Conservation (phyloP, 2,113 vertebrate genomes). For the Echinops telfairi region DNA sequence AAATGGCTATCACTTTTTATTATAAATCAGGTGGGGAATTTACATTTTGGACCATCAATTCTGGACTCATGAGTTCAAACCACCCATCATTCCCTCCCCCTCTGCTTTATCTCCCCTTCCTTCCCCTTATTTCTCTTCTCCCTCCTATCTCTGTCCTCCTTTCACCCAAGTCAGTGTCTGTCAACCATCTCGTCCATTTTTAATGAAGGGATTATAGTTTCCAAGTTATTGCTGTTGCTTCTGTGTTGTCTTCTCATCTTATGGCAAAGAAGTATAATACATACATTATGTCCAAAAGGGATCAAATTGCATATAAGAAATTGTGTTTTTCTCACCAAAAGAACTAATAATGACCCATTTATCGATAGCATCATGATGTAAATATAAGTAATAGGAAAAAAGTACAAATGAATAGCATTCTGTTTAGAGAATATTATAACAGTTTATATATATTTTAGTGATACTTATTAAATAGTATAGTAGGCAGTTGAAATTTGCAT, state of each 20-base stretch:
- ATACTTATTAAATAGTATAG: not conserved
- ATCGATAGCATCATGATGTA: not conserved
- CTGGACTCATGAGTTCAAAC: too few relatives aligned
- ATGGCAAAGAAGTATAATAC: not conserved
- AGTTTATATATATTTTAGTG: too few relatives aligned
- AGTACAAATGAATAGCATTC: not conserved
- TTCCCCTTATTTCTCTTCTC: too few relatives aligned
- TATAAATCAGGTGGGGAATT: too few relatives aligned
- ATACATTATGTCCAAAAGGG: not conserved
- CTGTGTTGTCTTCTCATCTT: not conserved
- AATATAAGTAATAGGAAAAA: not conserved
- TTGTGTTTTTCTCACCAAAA: not conserved
- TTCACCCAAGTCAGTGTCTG: too few relatives aligned
- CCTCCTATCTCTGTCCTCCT: too few relatives aligned
- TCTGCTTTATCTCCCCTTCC: too few relatives aligned
- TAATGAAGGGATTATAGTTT: too few relatives aligned
- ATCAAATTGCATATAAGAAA: not conserved
- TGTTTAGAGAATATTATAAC: not conserved
- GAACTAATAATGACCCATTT: not conserved
- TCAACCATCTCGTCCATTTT: too few relatives aligned
- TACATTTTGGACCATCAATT: too few relatives aligned
- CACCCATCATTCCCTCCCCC: too few relatives aligned
- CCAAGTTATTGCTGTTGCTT: not conserved
- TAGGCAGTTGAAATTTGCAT: not conserved
- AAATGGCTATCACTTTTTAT: too few relatives aligned